These are phyloP conservation scores for Neocloeon triangulifer DNA, from an alignment of 1,140 invertebrate species.

Conservation along the genomic window DNA sequence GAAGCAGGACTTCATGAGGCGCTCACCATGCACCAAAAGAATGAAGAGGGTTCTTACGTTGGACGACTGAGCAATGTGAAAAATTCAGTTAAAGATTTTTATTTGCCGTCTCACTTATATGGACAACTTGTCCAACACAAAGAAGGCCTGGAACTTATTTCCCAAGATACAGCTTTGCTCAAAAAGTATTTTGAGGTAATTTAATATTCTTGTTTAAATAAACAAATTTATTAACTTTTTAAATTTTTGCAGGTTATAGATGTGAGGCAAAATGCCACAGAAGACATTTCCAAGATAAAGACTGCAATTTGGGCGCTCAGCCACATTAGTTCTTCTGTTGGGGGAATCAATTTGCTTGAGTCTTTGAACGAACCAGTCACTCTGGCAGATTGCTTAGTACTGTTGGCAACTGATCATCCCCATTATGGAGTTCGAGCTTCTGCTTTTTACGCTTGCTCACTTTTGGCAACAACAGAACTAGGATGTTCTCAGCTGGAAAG, in stretches of 20 bases:
- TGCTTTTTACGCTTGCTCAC: slow-evolving; percentile 64
- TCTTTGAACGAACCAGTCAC: slow-evolving; percentile 28
- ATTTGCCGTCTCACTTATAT: slow-evolving; percentile 67
- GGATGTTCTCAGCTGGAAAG: slow-evolving; percentile 53
- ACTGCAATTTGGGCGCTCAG: slow-evolving; percentile 75
- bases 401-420: slow-evolving; percentile 48
- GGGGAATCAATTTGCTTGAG: slow-evolving; percentile 46
- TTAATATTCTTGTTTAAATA: slow-evolving; percentile 1
- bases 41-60: slow-evolving; percentile 55
- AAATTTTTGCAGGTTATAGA: slow-evolving; percentile 14
- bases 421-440: slow-evolving; percentile 75
- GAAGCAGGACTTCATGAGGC: slow-evolving; percentile 73
- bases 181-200: slow-evolving; percentile 11
- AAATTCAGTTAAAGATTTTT: slow-evolving; percentile 12
- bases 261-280: slow-evolving; percentile 25
- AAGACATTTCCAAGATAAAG: slow-evolving; percentile 53
- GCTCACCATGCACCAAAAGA: slow-evolving; percentile 59
- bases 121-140: slow-evolving; percentile 63
- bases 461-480: slow-evolving; percentile 56
- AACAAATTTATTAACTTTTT: neutral
- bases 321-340: slow-evolving; percentile 49
- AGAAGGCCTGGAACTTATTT: slow-evolving; percentile 41
- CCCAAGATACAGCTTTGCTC: slow-evolving; percentile 13
- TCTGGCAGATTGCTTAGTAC: slow-evolving; percentile 34
- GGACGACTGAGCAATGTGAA: slow-evolving; percentile 23